Base-by-base conservation (phyloP, 1,140 invertebrate genomes). In the Reticulitermes speratus region DNA sequence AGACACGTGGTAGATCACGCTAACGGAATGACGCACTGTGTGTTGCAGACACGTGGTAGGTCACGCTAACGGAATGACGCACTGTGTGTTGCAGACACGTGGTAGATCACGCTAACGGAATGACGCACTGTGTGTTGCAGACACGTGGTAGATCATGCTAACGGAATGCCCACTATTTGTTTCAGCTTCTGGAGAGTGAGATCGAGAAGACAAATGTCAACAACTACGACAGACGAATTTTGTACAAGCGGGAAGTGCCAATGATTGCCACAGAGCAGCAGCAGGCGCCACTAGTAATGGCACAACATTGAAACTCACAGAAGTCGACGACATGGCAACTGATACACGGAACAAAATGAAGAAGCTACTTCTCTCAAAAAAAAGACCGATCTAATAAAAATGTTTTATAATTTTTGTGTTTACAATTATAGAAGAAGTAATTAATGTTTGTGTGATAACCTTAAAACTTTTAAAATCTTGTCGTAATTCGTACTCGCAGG, bases 111-210 rank as follows among this genome's bases (percentile, higher is more conserved):
- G 19, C 11, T 55, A 12, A 55, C 5, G 1, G 52, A 75, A 75
- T 75, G 25, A 75, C n/a, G 9, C 12, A 9, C 3, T 75, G 59
- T 55, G 30, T 38, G 38, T 9, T 9, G 45, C 45, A 48, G 45
- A 48, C 45, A 48, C 45, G 9, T 48, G 14, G 1, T 48, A 48
- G 0, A 12, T 48, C 45, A 48, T 1, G 52, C 52, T 55, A 55
- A 55, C 19, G 19, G 52, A 30, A 75, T 75, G n/a, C n/a, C 8
- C 16, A 30, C 3, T 75, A 55, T 55, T 83, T 48, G 84, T 89
- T 89, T 32, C 86, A 90, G 90, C 87, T 90, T 44, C 82, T 90
- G 65, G 90, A 90, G 87, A 89, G 86, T 21, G 90, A 90, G 84
- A 87, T 90, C 23, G 90, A 90, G 59, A 86, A 86, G 75, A n/a